phyloP scores from a whole-genome alignment of 2,113 vertebrate genomes.

The Dunckerocampus dactyliophorus region DNA sequence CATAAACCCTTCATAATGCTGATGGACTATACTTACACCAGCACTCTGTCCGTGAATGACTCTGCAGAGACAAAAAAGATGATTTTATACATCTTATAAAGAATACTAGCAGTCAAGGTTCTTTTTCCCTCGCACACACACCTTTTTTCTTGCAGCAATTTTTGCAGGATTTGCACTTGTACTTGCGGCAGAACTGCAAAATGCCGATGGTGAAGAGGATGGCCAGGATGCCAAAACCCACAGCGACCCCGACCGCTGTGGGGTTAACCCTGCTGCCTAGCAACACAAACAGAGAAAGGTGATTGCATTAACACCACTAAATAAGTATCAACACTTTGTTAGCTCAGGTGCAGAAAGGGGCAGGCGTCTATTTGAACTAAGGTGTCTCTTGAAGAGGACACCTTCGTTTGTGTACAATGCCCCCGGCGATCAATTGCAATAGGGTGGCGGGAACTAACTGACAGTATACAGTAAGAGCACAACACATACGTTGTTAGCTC shows the following conservation, averaged over 20 bases:
- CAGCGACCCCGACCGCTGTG: constrained; percentile 47
- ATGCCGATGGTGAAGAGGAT: constrained; percentile 60
- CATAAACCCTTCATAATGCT: not conserved
- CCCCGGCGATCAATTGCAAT: too few species aligned
- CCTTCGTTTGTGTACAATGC: too few species aligned
- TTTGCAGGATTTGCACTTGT: constrained; percentile 60
- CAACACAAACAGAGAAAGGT: constrained; percentile 12
- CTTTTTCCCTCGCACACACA: constrained; percentile 19
- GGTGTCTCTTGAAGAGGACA: too few species aligned
- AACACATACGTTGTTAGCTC: too few species aligned
- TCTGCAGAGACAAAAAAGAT: constrained; percentile 29
- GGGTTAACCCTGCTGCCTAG: constrained; percentile 54
- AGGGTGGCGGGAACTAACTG: too few species aligned
- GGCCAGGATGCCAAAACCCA: constrained; percentile 62
- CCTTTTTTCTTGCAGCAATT: constrained; percentile 63
- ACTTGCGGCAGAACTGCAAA: constrained; percentile 58
- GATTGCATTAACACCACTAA: not conserved
- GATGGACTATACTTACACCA: constrained; percentile 59
- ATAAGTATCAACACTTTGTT: not conserved
- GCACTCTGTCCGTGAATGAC: constrained; percentile 60
- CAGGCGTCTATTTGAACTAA: too few species aligned
- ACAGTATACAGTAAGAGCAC: too few species aligned
- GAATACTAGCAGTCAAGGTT: not conserved
- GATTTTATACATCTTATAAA: not conserved
- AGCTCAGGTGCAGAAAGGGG: too few species aligned